Base-by-base conservation (phyloP, 2,113 vertebrate genomes). In the Cryptomyrus ogoouensis region DNA sequence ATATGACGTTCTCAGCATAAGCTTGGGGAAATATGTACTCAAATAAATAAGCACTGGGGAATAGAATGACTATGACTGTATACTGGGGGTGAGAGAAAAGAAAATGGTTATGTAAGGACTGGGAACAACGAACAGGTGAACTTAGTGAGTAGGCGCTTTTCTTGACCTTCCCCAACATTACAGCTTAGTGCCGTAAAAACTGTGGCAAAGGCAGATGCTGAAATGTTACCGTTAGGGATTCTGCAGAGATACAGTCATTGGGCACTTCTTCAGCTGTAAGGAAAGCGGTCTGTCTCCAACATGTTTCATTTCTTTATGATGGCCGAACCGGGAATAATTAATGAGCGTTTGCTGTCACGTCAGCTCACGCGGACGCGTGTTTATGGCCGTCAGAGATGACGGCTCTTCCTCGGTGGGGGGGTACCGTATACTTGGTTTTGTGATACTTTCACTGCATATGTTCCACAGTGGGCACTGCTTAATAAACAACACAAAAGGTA, bases 1-100 rank as follows among this genome's bases (percentile, higher is more conserved):
- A 80, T 17, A 80, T 80, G 35, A 80, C 74, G n/a, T 80, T 80
- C 17, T 80, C 74, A 39, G 74, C 74, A 80, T 80, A 80, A 80
- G 74, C 62, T 70, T 70, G 62, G 62, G 62, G 62, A 70, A 70
- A 70, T 13, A 31, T 70, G 10, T 70, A 70, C n/a, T 31, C 62
- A 31, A 13, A 70, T 70, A 70, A 70, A 70, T 70, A 70, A 31
- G n/a, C 62, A 80, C 35, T 17, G 31, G 31, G 74, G 74, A 80
- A 39, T 39, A 77, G 31, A 39, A 77, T 31, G 70, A 19, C 35
- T 80, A 42, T 80, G 74, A 15, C 74, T 80, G 74, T 39, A 15
- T 35, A 80, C 74, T 80, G 74, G 74, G 74, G 35, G 5, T 42
- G 31, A 80, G 74, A 7, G 35, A 80, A 31, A 80, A n/a, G 1